Conservation (phyloP, 2,888 invertebrate genomes). For the Eueremaeus valkanovi region DNA sequence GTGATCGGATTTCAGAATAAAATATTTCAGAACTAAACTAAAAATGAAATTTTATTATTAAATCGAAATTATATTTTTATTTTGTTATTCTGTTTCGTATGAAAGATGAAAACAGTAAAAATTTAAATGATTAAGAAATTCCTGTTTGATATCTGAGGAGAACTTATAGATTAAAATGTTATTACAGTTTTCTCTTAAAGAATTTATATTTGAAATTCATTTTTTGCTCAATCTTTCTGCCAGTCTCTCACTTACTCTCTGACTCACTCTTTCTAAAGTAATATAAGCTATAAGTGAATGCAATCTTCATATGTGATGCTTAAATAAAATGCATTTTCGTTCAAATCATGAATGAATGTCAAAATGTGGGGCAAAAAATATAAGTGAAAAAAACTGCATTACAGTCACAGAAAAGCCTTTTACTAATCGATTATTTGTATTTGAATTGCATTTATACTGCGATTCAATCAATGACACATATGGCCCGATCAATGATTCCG, state of each 20-base stretch:
- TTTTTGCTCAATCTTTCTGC: too few relatives aligned
- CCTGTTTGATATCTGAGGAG: conserved; percentile 7
- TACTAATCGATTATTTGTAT: conserved; percentile 30
- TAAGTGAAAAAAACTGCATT: conserved; percentile 29
- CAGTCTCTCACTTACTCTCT: too few relatives aligned
- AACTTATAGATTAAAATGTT: conserved; percentile 13
- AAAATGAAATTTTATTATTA: not conserved
- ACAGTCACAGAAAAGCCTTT: conserved; percentile 1
- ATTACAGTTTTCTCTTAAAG: conserved; percentile 8
- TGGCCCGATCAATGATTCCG: not conserved
- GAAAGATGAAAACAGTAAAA: too few relatives aligned
- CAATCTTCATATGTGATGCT: conserved; percentile 23
- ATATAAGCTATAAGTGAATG: not conserved
- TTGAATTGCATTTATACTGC: conserved; percentile 23
- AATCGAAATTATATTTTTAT: not conserved
- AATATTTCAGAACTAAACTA: not conserved
- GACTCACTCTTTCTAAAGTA: too few relatives aligned
- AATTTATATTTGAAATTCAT: not conserved
- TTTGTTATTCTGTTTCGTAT: too few relatives aligned
- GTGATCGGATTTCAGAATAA: too few relatives aligned
- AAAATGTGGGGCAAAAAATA: conserved; percentile 21
- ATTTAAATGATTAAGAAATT: too few relatives aligned
- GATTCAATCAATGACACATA: conserved; percentile 25
- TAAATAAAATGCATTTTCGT: conserved; percentile 17
- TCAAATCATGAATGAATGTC: conserved; percentile 14